Evolutionary conservation across 2,888 invertebrate genomes (phyloP).

Genomic region (Tribolium freemani): DNA sequence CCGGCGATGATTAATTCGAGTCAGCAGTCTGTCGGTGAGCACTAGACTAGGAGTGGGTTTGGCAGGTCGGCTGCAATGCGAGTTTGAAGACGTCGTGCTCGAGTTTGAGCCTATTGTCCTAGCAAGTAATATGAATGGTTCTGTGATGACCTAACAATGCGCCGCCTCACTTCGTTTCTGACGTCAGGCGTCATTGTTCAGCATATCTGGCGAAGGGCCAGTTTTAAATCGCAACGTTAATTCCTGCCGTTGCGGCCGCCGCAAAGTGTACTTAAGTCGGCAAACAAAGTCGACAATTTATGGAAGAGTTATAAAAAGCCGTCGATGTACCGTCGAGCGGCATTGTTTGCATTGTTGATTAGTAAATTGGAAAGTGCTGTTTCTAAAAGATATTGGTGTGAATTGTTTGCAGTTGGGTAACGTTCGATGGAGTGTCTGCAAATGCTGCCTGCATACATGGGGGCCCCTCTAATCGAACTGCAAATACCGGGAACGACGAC

Average conservation of each 20-base stretch:
- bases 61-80: conserved; percentile 37
- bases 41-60: conserved; percentile 38
- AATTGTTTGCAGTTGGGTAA: conserved; percentile 43
- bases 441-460: conserved; percentile 24
- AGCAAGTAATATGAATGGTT: conserved; percentile 59
- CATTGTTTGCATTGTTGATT: conserved; percentile 45
- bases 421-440: conserved; percentile 29
- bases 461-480: conserved; percentile 21
- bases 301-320: conserved; percentile 32
- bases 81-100: conserved; percentile 41
- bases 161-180: conserved; percentile 51
- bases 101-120: conserved; percentile 49
- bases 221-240: conserved; percentile 5
- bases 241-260: conserved; percentile 10
- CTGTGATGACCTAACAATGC: conserved; percentile 59
- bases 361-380: conserved; percentile 47
- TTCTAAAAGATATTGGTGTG: conserved; percentile 44
- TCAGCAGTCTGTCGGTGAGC: conserved; percentile 35
- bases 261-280: conserved; percentile 26
- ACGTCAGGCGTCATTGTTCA: conserved; percentile 54
- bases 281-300: conserved; percentile 30
- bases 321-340: conserved; percentile 25
- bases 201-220: background rate
- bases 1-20: conserved; percentile 38
- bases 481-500: conserved; percentile 27